Conservation (phyloP, 2,113 vertebrate species). For the Erpornis zantholeuca region DNA sequence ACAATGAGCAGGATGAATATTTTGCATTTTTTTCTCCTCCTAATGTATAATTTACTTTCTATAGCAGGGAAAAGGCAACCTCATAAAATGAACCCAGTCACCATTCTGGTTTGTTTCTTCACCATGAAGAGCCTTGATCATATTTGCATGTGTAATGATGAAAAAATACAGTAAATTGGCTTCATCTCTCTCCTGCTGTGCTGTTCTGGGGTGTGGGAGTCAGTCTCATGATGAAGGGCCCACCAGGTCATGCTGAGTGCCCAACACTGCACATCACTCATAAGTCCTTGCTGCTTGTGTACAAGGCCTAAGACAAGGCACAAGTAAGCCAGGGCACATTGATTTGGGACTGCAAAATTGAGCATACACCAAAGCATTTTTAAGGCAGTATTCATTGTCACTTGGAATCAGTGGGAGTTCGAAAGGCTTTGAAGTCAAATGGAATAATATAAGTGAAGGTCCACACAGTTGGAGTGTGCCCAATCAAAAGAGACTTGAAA, state of each 20-base stretch:
- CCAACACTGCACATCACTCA: not conserved
- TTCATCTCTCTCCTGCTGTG: not conserved
- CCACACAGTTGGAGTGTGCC: not conserved
- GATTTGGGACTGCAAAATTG: not conserved
- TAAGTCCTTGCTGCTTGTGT: not conserved
- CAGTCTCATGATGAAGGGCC: not conserved
- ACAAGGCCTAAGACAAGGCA: not conserved
- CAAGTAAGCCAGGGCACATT: not conserved
- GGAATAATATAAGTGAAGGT: not conserved
- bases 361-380: not conserved
- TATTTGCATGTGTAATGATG: not conserved
- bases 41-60: not conserved
- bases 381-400: not conserved
- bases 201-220: not conserved
- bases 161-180: not conserved
- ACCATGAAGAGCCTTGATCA: not conserved
- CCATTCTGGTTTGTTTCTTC: not conserved
- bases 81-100: not conserved
- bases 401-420: not conserved
- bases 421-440: not conserved
- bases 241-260: not conserved
- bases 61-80: fast-evolving
- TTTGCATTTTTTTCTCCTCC: not conserved
- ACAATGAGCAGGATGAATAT: not conserved
- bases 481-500: not conserved